These are phyloP conservation scores for Gobio gobio DNA, from an alignment of 2,113 vertebrate species.

Conservation along the genomic window DNA sequence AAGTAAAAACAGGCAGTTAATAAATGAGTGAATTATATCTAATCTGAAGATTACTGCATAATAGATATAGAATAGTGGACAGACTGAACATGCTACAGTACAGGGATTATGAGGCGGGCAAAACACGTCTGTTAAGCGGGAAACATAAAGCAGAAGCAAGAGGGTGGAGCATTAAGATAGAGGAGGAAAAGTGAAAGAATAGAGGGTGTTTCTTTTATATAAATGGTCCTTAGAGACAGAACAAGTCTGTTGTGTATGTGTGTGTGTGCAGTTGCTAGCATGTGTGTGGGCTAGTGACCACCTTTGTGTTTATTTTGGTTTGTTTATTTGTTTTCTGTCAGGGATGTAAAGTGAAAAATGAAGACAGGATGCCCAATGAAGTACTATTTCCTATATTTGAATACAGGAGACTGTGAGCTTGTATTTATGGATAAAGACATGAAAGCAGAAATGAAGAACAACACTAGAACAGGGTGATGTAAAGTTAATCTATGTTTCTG, in stretches of 20 bases:
- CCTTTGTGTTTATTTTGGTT: conserved; percentile 45
- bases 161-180: conserved; percentile 5
- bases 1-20: background rate
- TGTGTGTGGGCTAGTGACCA: conserved; percentile 49
- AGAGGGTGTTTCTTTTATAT: conserved; percentile 34
- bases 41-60: conserved; percentile 41
- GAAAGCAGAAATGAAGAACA: background rate
- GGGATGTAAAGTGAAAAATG: background rate
- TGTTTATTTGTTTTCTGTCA: conserved; percentile 51
- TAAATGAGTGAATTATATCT: background rate
- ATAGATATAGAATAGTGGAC: background rate
- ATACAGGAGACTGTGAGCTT: background rate
- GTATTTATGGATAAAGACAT: background rate
- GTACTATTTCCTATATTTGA: background rate
- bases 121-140: background rate
- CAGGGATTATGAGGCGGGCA: conserved; percentile 25
- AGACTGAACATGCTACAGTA: conserved; percentile 2
- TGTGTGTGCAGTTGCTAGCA: conserved; percentile 31
- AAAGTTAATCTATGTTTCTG: background rate
- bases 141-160: conserved; percentile 23
- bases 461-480: background rate
- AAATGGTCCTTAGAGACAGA: conserved; percentile 15
- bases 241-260: conserved; percentile 37
- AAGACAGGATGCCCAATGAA: background rate
- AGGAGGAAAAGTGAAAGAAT: conserved; percentile 26